Base-by-base conservation (phyloP, 2,113 vertebrate species). In the Arizona elegans region DNA sequence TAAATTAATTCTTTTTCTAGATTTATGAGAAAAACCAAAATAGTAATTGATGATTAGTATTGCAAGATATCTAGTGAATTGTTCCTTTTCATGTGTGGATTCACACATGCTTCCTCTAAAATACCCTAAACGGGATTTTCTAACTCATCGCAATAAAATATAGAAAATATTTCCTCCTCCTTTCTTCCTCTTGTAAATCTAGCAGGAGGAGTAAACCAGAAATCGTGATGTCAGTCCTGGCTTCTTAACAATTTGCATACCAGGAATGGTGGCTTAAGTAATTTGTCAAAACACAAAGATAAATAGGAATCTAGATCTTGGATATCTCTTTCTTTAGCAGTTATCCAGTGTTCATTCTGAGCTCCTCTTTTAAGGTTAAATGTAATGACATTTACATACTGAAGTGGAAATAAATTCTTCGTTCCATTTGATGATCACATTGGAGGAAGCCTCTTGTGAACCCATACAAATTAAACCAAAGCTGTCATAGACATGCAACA, bases 101-200 rank as follows among this genome's bases (percentile, higher is more conserved):
- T 97, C 97, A 97, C 90, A 97, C 91, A 96, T 95, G 96, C 81
- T 93, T 96, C 96, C 96, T 96, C 95, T 81, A 0, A 90, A 4
- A 19, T 89, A 92, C 87, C 93, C 89, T 81, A 95, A 93, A 95
- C 11, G 94, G 91, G 92, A 90, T 65, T 91, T 95, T 88, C 26
- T 92, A 93, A 92, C 89, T 90, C 29, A 21, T 56, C 29, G 15
- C 29, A 90, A 47, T n/a, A 5, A 4, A 85, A 58, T 55, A 52
- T 1, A 1, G 94, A 92, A 89, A 56, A 53, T n/a, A 43, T 81
- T 21, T 81, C 7, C 17, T 81, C 17, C 33, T 81, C 10, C 26
- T 26, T 21, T 59, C 24, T 33, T 81, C 33, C 15, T 43, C 33
- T 81, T 81, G 33, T 81, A 81, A 81, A 9, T 43, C 75, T 81